These are phyloP conservation scores for Propithecus deckenii DNA, from an alignment of 2,797 vertebrate genomes.

Conservation along the genomic window DNA sequence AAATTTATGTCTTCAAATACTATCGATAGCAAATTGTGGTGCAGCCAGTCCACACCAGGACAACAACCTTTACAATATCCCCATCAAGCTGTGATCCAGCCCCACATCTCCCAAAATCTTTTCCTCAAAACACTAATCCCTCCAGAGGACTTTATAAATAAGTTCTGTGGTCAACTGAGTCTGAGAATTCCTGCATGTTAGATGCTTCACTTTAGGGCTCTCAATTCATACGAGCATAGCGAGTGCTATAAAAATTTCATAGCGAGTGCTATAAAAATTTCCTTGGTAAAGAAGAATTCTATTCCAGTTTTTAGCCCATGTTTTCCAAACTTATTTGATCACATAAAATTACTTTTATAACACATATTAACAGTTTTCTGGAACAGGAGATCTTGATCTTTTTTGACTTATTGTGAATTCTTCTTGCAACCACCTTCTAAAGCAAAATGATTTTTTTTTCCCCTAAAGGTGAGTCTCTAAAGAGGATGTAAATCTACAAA, in stretches of 20 bases:
- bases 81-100: not conserved
- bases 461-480: not conserved
- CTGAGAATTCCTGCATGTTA: not conserved
- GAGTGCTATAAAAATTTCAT: not conserved
- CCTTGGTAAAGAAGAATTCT: not conserved
- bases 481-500: not conserved
- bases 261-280: not conserved
- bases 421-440: not conserved
- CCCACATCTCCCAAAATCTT: not conserved
- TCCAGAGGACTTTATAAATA: not conserved
- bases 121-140: not conserved
- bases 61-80: not conserved
- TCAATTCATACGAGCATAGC: not conserved
- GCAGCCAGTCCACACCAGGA: not conserved
- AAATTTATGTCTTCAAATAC: not conserved
- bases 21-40: not conserved
- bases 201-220: not conserved
- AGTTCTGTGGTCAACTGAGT: not conserved
- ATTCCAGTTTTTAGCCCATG: not conserved
- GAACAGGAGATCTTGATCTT: not conserved
- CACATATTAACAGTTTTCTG: not conserved
- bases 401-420: not conserved
- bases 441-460: not conserved
- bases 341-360: not conserved
- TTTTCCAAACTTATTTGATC: not conserved